Evolutionary conservation across 2,797 vertebrate genomes (phyloP).

Genomic region (Lateolabrax maculatus): DNA sequence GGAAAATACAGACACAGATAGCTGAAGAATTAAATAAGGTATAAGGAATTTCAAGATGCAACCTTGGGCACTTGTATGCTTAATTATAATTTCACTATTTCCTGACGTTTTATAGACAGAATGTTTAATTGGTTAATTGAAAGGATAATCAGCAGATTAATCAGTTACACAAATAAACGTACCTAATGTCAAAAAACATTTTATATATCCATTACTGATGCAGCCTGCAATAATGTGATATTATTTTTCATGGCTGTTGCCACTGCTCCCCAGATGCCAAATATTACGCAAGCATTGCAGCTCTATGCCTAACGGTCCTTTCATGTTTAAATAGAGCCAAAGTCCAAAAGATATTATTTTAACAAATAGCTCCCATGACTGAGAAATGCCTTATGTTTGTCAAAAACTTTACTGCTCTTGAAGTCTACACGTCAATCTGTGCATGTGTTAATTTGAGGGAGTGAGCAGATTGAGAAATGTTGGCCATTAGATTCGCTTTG

Average conservation of each 20-base stretch:
- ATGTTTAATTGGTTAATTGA: not conserved
- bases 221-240: too few relatives aligned
- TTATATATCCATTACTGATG: not conserved
- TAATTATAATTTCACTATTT: not conserved
- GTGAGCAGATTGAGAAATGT: conserved; percentile 23
- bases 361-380: not conserved
- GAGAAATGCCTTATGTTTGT: not conserved
- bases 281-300: conserved; percentile 9
- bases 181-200: too few relatives aligned
- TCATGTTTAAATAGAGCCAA: conserved; percentile 11
- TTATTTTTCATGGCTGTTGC: not conserved
- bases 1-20: not conserved
- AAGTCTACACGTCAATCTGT: not conserved
- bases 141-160: not conserved
- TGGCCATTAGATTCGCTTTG: conserved; percentile 47
- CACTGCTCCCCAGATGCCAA: conserved; percentile 9
- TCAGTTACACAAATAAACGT: too few relatives aligned
- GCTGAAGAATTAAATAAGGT: not conserved
- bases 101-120: not conserved
- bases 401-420: not conserved
- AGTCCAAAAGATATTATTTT: not conserved
- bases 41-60: not conserved
- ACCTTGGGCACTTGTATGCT: not conserved
- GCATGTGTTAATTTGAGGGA: conserved; percentile 25
- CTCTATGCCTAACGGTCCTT: not conserved